These are phyloP conservation scores for Chrysochloris asiatica DNA, from an alignment of 2,113 vertebrate genomes.

Conservation along the genomic window DNA sequence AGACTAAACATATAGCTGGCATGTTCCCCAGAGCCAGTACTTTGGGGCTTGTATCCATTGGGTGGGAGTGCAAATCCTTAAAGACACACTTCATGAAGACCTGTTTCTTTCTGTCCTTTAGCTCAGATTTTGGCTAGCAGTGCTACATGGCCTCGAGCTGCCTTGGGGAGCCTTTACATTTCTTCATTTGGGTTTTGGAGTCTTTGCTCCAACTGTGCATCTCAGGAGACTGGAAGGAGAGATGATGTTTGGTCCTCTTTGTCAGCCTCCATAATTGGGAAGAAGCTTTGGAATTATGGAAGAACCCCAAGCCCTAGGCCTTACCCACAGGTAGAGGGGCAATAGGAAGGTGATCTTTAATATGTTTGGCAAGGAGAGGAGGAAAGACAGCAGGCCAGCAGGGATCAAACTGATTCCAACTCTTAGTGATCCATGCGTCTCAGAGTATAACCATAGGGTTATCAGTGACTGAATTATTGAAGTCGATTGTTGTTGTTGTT, in stretches of 20 bases:
- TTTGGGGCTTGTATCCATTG: conserved; percentile 39
- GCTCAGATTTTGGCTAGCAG: neutral
- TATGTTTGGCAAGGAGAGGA: no score
- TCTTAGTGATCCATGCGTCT: neutral
- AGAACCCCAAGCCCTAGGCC: neutral
- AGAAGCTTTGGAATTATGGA: neutral
- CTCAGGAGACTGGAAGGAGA: neutral
- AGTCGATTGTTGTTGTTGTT: no score
- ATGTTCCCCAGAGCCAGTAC: neutral
- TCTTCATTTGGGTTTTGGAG: neutral
- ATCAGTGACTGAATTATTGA: neutral
- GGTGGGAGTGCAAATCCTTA: conserved; percentile 45
- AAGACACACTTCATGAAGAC: neutral
- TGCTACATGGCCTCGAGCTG: neutral
- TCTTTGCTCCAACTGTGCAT: neutral
- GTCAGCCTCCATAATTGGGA: neutral
- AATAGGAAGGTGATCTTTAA: neutral
- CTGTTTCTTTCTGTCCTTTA: neutral
- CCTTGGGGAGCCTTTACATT: neutral
- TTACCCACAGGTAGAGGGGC: neutral
- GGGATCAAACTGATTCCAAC: neutral
- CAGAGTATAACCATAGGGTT: neutral
- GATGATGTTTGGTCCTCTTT: neutral
- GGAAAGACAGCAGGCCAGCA: no score
- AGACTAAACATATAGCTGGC: conserved; percentile 60